Conservation (phyloP, 2,113 vertebrate species). For the Lipotes vexillifer region DNA sequence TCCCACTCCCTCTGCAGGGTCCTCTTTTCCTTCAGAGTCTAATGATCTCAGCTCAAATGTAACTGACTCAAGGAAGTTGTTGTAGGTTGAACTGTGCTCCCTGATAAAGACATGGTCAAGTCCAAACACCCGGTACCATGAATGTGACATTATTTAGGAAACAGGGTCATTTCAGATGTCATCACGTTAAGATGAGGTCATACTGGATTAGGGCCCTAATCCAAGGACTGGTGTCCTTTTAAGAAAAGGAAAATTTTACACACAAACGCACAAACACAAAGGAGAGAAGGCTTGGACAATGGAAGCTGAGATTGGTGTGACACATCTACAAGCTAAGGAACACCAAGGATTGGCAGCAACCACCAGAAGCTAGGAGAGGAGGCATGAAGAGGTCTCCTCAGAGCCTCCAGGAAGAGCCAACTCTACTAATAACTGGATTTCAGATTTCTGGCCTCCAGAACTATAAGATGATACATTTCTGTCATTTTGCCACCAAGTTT, state of each 20-base stretch:
- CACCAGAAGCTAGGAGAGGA: neutral
- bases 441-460: neutral
- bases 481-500: neutral
- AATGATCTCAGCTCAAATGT: neutral
- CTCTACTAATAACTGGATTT: neutral
- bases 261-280: neutral
- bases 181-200: neutral
- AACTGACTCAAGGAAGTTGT: neutral
- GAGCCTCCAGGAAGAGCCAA: neutral
- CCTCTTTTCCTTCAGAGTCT: neutral
- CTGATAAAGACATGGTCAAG: neutral
- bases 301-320: neutral
- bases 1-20: neutral
- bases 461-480: neutral
- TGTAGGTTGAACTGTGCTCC: neutral
- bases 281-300: neutral
- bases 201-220: neutral
- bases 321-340: neutral
- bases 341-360: neutral
- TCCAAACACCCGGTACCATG: neutral
- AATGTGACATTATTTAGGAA: neutral
- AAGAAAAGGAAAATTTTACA: neutral
- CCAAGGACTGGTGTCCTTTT: neutral
- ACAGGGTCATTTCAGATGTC: neutral
- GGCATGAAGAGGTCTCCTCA: neutral